Evolutionary conservation across 2,797 vertebrate species (phyloP), one percentile per base, ranked within the genome.

Genomic region (Ctenopoma multispine): DNA sequence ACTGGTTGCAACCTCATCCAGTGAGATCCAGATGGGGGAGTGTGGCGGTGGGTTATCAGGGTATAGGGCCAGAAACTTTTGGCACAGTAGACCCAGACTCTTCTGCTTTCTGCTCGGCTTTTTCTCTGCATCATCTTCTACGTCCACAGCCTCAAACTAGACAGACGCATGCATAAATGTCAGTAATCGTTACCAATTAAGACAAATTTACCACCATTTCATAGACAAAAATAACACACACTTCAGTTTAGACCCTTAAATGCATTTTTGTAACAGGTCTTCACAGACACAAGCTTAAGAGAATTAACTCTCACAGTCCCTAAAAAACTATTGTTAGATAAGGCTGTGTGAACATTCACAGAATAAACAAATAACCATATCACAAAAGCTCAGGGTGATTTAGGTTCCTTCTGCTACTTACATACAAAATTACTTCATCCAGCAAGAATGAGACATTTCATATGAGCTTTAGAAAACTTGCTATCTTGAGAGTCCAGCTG

Each of bases 61-160:
- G 81, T 97, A 98, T 41, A 96, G 96, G 72, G 96, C 96, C 77
- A 99, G 93, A 90, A 99, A 99, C 90, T 97, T 98, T 82, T 96
- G 96, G 90, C 97, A 98, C 57, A 99, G 90, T 48, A 98, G 91
- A 59, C 97, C 97, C 88, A 99, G 93, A 81, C 97, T 99, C 90
- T 98, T 98, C 92, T 97, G 96, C 83, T 99, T 99, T 88, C 97
- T 95, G 94, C 96, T 99, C 1, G 96, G 96, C 79, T 96, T 95
- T 62, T 94, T 96, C 67, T 96, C 96, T 7, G 91, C 85, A 62
- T 96, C 95, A 7, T 96, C 96, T 3, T 96, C 95, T 27, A 96
- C 96, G 1, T 96, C 95, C 41, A 79, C 82, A 0, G 72, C 85
- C 56, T 95, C 96, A 81, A 95, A 94, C 93, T 94, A 66, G 24